These are phyloP conservation scores for Podargus strigoides DNA, from an alignment of 2,797 vertebrate species.

Conservation along the genomic window DNA sequence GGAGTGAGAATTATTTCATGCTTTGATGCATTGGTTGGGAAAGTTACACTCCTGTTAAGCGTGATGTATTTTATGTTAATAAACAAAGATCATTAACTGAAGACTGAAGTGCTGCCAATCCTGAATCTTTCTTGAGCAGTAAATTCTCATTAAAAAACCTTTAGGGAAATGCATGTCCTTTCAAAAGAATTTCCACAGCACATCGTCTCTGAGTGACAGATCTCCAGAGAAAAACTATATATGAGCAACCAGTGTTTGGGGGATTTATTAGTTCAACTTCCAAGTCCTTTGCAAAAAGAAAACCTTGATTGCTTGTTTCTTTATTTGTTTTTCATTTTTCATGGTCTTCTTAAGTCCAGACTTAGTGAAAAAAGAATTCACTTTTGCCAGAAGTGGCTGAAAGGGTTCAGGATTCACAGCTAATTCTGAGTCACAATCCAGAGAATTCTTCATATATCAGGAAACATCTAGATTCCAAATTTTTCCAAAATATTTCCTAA, in stretches of 20 bases:
- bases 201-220: constrained; percentile 1
- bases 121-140: constrained; percentile 56
- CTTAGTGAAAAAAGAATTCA: neutral
- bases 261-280: constrained; percentile 21
- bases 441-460: neutral
- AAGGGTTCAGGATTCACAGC: neutral
- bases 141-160: constrained; percentile 56
- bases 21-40: constrained; percentile 49
- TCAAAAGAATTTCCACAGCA: constrained; percentile 35
- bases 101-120: constrained; percentile 58
- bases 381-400: neutral
- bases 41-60: constrained; percentile 20
- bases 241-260: neutral
- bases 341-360: neutral
- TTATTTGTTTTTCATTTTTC: neutral
- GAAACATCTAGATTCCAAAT: neutral
- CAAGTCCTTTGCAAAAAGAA: neutral
- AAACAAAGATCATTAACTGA: constrained; percentile 57
- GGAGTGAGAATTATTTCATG: neutral
- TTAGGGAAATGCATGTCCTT: constrained; percentile 42
- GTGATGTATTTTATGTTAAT: constrained; percentile 50
- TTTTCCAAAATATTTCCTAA: neutral
- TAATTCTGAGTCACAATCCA: neutral
- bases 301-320: neutral
- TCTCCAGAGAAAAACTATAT: constrained; percentile 19